These are phyloP conservation scores for Eueides isabella DNA, from an alignment of 1,140 invertebrate species.

Conservation along the genomic window DNA sequence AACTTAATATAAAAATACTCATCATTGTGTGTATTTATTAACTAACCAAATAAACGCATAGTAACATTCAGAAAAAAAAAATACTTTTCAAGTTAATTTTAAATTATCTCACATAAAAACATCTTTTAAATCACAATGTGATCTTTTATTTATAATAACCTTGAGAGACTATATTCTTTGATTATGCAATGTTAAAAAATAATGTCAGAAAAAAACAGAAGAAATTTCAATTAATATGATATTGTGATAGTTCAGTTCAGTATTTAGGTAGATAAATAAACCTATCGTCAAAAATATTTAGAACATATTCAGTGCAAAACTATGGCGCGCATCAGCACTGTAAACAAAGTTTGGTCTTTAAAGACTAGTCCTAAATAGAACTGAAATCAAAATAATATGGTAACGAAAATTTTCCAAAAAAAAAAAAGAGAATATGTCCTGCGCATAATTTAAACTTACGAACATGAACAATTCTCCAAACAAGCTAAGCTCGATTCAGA, in stretches of 20 bases:
- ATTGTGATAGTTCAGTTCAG: not conserved
- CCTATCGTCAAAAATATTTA: slow-evolving; percentile 27
- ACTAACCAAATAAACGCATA: slow-evolving; percentile 71
- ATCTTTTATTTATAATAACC: slow-evolving; percentile 62
- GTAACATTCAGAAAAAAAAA: slow-evolving; percentile 79
- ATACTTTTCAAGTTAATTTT: slow-evolving; percentile 78
- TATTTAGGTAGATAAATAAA: slow-evolving; percentile 17
- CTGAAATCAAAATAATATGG: slow-evolving; percentile 69
- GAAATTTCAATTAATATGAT: not conserved
- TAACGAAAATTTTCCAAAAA: slow-evolving; percentile 69
- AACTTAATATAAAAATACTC: slow-evolving; percentile 67
- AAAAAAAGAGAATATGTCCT: slow-evolving; percentile 58
- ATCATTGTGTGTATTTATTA: slow-evolving; percentile 56
- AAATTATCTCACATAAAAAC: slow-evolving; percentile 76
- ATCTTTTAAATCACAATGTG: slow-evolving; percentile 80
- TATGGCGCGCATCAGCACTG: slow-evolving; percentile 38
- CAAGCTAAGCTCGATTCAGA: slow-evolving; percentile 76
- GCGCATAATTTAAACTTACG: slow-evolving; percentile 47
- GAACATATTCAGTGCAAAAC: slow-evolving; percentile 21
- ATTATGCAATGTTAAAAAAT: slow-evolving; percentile 44
- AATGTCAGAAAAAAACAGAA: slow-evolving; percentile 21
- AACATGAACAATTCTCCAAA: slow-evolving; percentile 56
- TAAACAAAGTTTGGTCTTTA: slow-evolving; percentile 72
- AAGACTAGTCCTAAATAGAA: slow-evolving; percentile 73
- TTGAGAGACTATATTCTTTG: slow-evolving; percentile 56